Base-by-base conservation (phyloP, 2,888 invertebrate species). In the Nebria salina region DNA sequence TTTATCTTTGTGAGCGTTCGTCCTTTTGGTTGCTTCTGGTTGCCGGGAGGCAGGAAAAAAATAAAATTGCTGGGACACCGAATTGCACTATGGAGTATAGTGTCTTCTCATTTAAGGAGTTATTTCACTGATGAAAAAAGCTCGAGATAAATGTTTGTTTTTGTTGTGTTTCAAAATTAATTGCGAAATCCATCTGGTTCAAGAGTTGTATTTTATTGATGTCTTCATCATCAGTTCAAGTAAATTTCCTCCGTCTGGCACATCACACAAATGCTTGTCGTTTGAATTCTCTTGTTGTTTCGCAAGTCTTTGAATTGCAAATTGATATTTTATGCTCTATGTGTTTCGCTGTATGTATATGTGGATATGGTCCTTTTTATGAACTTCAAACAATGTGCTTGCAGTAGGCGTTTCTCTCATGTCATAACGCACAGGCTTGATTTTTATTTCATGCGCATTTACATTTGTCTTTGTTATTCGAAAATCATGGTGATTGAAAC, bases 1-100 rank as follows among this genome's bases (percentile, higher is more conserved):
- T 88, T 87, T 88, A 87, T 88, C 87, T 88, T 83, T 87, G 83
- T 81, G 83, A 80, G 76, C 82, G 83, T 54, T 54, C 54, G 54
- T 54, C 13, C 11, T 7, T 34, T 34, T 82, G 82, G 77, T 78
- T 77, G 76, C 70, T 15, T 70, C 70, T 11, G 70, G 11, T 70
- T 26, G 70, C 20, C 70, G 0, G 81, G 82, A 82, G 83, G 82
- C 75, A 82, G 83, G 83, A 84, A 85, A 85, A 86, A 86, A 86
- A 85, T 84, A 34, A 34, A 34, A 34, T 34, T 34, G 82, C 81
- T 74, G 83, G 83, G 85, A 86, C 86, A 86, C 84, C 85, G 86
- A 86, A 85, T 85, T 84, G 83, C 84, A 86, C 86, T 87, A 84
- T 83, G 83, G 82, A 25, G 13, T 54, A 54, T 66, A 25, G 70